These are phyloP conservation scores for Melanocharis versteri DNA, from an alignment of 2,113 vertebrate genomes.

Conservation along the genomic window DNA sequence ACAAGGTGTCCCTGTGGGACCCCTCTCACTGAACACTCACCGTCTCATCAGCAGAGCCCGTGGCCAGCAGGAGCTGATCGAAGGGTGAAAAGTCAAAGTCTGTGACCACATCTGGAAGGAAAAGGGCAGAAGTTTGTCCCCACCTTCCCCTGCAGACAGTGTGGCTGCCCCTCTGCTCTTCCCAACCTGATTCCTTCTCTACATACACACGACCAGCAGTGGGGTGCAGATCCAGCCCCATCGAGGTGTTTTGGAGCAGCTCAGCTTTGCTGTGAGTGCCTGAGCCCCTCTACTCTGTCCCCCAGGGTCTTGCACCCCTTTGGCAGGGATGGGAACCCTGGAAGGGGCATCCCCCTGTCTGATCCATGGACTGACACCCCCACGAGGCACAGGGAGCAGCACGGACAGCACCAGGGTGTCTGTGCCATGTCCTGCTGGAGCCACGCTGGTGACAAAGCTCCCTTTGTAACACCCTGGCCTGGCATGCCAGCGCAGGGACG, in stretches of 20 bases:
- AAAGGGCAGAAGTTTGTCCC: neutral
- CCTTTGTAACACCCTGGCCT: neutral
- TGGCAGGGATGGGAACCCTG: rapidly evolving
- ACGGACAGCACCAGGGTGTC: neutral
- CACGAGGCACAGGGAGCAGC: neutral
- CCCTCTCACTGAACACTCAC: slow-evolving; percentile 66
- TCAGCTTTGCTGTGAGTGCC: neutral
- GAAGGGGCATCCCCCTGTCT: neutral
- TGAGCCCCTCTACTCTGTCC: neutral
- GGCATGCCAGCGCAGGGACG: rapidly evolving
- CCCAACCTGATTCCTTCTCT: neutral
- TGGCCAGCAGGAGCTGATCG: slow-evolving; percentile 87
- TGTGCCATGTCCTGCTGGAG: neutral
- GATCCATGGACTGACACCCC: neutral
- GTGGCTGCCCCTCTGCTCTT: neutral
- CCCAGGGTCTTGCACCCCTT: neutral
- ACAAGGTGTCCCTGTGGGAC: too few species aligned
- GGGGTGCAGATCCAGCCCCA: neutral
- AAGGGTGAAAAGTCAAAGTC: slow-evolving; percentile 96
- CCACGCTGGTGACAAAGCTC: neutral
- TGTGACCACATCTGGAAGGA: slow-evolving; percentile 81
- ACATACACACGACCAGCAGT: neutral
- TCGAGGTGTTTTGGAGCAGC: neutral
- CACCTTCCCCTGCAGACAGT: neutral
- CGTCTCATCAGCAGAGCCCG: slow-evolving; percentile 83